Base-by-base conservation (phyloP, 2,888 invertebrate genomes). In the Xestoiulus laeticollis region DNA sequence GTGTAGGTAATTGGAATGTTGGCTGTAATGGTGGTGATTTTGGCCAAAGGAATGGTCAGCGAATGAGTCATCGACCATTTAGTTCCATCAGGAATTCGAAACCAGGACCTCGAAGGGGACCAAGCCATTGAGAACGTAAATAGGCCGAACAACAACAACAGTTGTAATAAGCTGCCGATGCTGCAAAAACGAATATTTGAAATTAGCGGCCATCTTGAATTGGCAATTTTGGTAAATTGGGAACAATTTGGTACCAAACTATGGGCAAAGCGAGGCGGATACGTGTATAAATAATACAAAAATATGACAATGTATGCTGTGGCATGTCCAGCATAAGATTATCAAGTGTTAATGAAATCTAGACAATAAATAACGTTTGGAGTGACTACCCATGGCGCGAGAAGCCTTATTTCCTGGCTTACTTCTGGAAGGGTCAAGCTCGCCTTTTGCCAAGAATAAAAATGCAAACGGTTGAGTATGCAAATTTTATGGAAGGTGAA, bases 1-100 rank as follows among this genome's bases (percentile, higher is more conserved):
- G 83, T 85, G 48, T 87, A 87, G 84, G 84, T 87, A 48, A 87
- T 44, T 48, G 87, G 87, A 48, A 87, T 84, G 84, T 83, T 87
- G 48, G 48, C 84, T 30, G 43, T 83, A 33, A 87, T 85, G 26
- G 59, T 83, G 32, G 84, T 87, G 83, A 84, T 87, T 32, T 38
- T 44, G 30, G 87, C 68, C 59, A 87, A 22, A 19, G 87, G 87
- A 87, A 87, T 83, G 43, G 85, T 85, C 43, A 87, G 84, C 84
- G 83, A 38, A 85, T 87, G 83, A 22, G 83, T 87, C 87, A 87
- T 87, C n/a, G 83, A 30, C 87, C 87, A 87, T 32, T 84, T 83
- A 12, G 87, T 87, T 12, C 87, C 87, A 19, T 84, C 85, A 3
- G 87, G 87, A 32, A 87, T 87, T 22, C 19, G 87, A 68, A 87